Base-by-base conservation (phyloP, 2,797 vertebrate genomes). In the Kryptolebias ocellatus region DNA sequence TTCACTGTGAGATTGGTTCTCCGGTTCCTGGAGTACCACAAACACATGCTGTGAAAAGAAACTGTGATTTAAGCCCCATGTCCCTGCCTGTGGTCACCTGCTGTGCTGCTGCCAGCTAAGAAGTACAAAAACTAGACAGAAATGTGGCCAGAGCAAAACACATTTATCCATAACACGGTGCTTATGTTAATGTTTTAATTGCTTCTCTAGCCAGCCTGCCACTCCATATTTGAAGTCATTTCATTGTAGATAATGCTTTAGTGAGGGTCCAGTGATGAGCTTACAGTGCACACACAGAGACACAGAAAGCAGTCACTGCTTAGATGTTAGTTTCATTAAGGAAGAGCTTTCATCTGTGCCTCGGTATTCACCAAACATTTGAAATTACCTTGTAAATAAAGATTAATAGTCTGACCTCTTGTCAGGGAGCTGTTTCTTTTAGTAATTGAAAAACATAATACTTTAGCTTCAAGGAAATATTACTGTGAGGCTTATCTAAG, bases 31-130 rank as follows among this genome's bases (percentile, higher is more conserved):
- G 54, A 70, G 57, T 18, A 9, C 3, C 0, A 47, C 66, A 14
- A 8, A 47, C 47, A 17, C 64, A 61, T 4, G 59, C 81, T 80
- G 81, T 18, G 73, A 66, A 58, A 62, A 79, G 70, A 72, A 80
- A 67, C 5, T 27, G 17, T 49, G 76, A 60, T 77, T 72, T 60
- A 64, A 68, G 66, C 44, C 68, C 34, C 1, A 15, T 18, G 65
- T 72, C 24, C 27, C 56, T 17, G 53, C 69, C 42, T 37, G 64
- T 7, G 65, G 52, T 60, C 70, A 47, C 85, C 62, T 53, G 62
- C 78, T 76, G 83, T 16, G 80, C 17, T 60, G 58, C 65, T 72
- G 57, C 60, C 57, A 62, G 64, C 18, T 15, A 64, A 49, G 45
- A 28, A 67, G 54, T 46, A 54, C 18, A 42, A 29, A 29, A 50